Evolutionary conservation across 2,113 vertebrate genomes (phyloP).

Genomic region (Oreotragus oreotragus): DNA sequence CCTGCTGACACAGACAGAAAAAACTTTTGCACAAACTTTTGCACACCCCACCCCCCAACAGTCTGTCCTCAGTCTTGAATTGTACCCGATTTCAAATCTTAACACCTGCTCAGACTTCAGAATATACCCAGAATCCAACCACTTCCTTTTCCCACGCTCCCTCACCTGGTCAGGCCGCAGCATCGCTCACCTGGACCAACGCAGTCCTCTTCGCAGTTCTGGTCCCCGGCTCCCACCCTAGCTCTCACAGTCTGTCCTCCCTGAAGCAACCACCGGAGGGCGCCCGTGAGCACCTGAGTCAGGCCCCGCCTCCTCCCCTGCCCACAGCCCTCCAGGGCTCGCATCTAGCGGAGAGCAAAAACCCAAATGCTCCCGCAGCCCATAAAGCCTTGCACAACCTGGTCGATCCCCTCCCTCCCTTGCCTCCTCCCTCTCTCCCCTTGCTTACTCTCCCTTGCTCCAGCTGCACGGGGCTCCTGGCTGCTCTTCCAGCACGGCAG

Average conservation of each 20-base stretch:
- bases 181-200: accelerated
- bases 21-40: background rate
- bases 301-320: background rate
- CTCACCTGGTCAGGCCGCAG: background rate
- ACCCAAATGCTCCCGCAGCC: background rate
- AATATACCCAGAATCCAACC: background rate
- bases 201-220: background rate
- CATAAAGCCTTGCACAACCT: background rate
- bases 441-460: background rate
- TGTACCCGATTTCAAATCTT: background rate
- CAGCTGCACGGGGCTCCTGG: background rate
- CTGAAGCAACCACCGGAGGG: background rate
- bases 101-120: background rate
- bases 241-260: background rate
- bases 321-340: background rate
- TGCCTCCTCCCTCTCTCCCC: background rate
- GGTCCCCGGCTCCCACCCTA: accelerated
- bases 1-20: background rate
- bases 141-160: background rate
- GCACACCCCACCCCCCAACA: background rate
- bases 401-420: background rate
- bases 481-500: background rate
- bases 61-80: background rate
- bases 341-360: background rate
- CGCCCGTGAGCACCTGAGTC: background rate